Percentiles rank a stretch among this genome's conserved stretches.
Evolutionary conservation across 30 jellyfish, hydroid and myxozoan genomes (phyloP).

Genomic region (Catostylus mosaicus): DNA sequence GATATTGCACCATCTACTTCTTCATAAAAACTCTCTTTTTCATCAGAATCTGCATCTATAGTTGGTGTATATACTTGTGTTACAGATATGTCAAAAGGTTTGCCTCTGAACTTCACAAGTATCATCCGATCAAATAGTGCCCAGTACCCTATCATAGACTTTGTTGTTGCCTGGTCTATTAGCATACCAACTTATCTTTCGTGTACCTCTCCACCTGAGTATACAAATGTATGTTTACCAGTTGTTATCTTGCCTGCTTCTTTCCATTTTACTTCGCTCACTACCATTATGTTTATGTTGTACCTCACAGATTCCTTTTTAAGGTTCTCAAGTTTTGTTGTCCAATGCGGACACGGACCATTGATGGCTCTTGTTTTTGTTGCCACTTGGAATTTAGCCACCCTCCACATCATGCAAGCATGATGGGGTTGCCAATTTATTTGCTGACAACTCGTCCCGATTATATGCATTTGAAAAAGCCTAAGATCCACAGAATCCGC

Average conservation of each 20-base stretch:
- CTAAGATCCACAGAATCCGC: too few relatives aligned
- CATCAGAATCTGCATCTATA: constrained; percentile 18
- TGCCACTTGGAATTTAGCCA: constrained; percentile 9
- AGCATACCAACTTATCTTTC: constrained; percentile 50
- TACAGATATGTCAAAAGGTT: constrained; percentile 41
- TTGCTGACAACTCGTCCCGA: constrained; percentile 12
- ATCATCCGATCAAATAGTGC: constrained; percentile 37
- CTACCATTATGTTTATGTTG: constrained; percentile 33
- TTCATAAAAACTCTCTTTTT: constrained; percentile 29
- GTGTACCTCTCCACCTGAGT: constrained; percentile 36
- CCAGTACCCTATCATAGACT: constrained; percentile 34
- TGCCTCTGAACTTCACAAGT: constrained; percentile 51
- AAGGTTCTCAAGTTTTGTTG: constrained; percentile 19
- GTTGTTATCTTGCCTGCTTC: constrained; percentile 51
- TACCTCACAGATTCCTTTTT: constrained; percentile 21
- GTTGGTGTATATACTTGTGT: constrained; percentile 51
- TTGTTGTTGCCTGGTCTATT: constrained; percentile 45
- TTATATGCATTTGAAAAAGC: too few relatives aligned
- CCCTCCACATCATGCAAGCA: constrained; percentile 23
- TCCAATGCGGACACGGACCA: neutral
- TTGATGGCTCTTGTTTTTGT: constrained; percentile 3
- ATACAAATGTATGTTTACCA: constrained; percentile 35
- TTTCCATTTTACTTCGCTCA: constrained; percentile 37
- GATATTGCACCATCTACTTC: constrained; percentile 6
- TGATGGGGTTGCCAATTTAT: constrained; percentile 9